Evolutionary conservation across 2,113 vertebrate species (phyloP).

Genomic region (Aythya baeri): DNA sequence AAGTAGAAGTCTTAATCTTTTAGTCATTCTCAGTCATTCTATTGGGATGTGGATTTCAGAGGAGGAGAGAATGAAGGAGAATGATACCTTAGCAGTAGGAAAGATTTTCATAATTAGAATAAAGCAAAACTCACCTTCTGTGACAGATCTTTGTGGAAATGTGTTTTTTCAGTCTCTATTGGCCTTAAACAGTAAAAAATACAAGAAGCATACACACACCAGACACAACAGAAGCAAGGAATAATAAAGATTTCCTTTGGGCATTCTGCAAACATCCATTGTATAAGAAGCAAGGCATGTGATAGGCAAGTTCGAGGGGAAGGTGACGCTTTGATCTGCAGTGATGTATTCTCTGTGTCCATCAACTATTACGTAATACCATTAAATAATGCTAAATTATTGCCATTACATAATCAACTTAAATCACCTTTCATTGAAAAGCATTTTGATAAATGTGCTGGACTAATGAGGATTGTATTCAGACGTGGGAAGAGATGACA

Average conservation of each 20-base stretch:
- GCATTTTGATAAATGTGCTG: neutral
- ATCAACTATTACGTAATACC: neutral
- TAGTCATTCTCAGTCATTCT: neutral
- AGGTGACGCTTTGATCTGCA: neutral
- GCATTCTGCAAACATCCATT: neutral
- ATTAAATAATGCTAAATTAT: neutral
- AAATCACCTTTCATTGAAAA: neutral
- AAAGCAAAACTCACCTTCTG: neutral
- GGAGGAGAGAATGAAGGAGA: neutral
- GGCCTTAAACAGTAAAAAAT: neutral
- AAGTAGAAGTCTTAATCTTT: neutral
- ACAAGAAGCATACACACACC: neutral
- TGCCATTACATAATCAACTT: neutral
- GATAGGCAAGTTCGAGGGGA: neutral
- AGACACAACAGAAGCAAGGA: neutral
- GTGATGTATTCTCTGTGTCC: neutral
- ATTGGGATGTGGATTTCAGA: neutral
- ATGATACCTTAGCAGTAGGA: neutral
- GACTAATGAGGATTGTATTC: neutral
- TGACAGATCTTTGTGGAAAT: neutral
- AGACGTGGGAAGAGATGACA: neutral
- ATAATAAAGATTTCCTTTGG: accelerated
- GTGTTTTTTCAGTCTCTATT: neutral
- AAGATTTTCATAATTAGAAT: neutral
- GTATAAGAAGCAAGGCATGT: neutral